Evolutionary conservation across 1,140 invertebrate species (phyloP).

Genomic region (Drosophila trapezifrons): DNA sequence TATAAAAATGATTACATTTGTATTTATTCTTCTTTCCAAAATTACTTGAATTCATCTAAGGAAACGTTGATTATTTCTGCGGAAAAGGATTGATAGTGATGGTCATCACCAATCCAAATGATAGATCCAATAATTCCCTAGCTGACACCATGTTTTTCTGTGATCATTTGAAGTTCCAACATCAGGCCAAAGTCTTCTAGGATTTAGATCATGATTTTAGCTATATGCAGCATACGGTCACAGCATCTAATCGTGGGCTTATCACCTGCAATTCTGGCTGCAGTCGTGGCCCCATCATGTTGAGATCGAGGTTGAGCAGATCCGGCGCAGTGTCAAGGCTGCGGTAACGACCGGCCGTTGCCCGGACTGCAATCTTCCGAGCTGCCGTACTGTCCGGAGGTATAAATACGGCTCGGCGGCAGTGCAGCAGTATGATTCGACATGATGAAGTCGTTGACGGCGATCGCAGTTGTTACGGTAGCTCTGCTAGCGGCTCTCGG

Average conservation of each 20-base stretch:
- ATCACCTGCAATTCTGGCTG: conserved; percentile 32
- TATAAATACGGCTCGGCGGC: conserved; percentile 61
- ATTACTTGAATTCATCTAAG: background rate
- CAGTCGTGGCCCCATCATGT: conserved; percentile 11
- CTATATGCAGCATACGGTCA: conserved; percentile 8
- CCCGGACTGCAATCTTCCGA: conserved; percentile 26
- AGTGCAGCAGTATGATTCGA: conserved; percentile 62
- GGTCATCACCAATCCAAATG: too few species aligned
- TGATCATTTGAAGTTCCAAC: background rate
- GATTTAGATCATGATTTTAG: conserved; percentile 22
- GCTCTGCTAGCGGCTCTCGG: conserved; percentile 69
- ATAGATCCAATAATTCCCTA: background rate
- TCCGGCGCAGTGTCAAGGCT: conserved; percentile 69
- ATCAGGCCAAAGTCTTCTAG: conserved; percentile 5
- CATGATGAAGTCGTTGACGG: conserved; percentile 82
- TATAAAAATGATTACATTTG: too few species aligned
- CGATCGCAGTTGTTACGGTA: conserved; percentile 66
- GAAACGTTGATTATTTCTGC: too few species aligned
- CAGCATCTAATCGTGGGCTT: conserved; percentile 13
- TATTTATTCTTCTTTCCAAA: too few species aligned
- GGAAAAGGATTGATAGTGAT: too few species aligned
- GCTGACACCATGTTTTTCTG: background rate
- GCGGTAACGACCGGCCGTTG: conserved; percentile 40
- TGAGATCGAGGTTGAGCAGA: conserved; percentile 49
- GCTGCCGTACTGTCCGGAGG: background rate